Base-by-base conservation (phyloP, 1,140 invertebrate genomes). In the Trigoniulus corallinus region DNA sequence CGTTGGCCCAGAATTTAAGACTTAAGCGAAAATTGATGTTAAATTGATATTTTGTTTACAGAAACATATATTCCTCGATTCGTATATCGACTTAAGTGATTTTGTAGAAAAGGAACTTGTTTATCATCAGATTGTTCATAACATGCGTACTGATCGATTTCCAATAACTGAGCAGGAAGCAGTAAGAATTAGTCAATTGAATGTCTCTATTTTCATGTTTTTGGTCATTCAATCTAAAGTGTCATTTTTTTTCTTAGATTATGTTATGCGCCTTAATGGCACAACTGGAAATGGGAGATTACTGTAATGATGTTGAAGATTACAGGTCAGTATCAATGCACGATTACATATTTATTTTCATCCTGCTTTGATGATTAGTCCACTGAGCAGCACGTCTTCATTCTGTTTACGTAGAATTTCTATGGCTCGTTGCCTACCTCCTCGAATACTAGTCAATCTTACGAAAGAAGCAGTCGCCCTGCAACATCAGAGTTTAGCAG, bases 111-210 rank as follows among this genome's bases (percentile, higher is more conserved):
- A 94, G 66, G 89, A 96, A 67, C 69, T 97, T 22, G 65, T 97
- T n/a, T 94, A 94, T 67, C 88, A 95, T 70, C 92, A 97, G 71
- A 81, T 93, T 26, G 69, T 95, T 42, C 85, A 92, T 61, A 81
- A 84, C 60, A 75, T 96, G 20, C 74, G 88, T 53, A 84, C 84
- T 51, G 88, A 95, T 70, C 73, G 86, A 20, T 87, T 92, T 61
- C 89, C 88, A 1, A 81, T 94, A 25, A 85, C 84, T 21, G 84
- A 87, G 58, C 86, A 88, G 64, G 88, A 95, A 72, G 88, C 88
- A 44, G 88, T 92, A 67, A 79, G 79, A 76, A 44, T 39, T 39
- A 12, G 37, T 39, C 12, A 13, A 18, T 18, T 12, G 37, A 55
- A 42, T 34, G 15, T 3, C 4, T 43, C 26, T 27, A 44, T 29